A percentile compares a stretch with the other conserved stretches of the same genome.
Evolutionary conservation across 1,140 invertebrate genomes (phyloP).

Genomic region (Zaprionus ornatus): DNA sequence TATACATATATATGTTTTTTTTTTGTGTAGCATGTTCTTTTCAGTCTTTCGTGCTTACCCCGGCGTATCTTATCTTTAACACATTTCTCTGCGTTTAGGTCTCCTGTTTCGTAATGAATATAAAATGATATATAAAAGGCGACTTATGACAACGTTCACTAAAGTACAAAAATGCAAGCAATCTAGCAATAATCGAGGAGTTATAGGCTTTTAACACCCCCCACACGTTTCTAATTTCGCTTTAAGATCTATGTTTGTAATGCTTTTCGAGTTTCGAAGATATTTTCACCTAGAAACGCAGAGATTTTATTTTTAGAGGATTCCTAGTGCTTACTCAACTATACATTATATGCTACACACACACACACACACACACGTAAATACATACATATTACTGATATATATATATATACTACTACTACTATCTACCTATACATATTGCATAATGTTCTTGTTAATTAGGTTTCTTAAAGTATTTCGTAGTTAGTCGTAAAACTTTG

Average conservation of each 20-base stretch:
- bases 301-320: conserved; percentile 30
- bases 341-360: conserved; percentile 39
- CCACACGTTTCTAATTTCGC: conserved; percentile 26
- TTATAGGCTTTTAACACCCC: conserved; percentile 38
- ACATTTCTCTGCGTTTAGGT: conserved; percentile 38
- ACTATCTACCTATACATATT: conserved; percentile 51
- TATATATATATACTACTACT: conserved; percentile 20
- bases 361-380: conserved; percentile 7
- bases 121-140: background rate
- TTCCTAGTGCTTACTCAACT: conserved; percentile 11
- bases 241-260: conserved; percentile 14
- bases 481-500: conserved; percentile 61
- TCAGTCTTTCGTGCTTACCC: background rate
- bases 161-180: conserved; percentile 77
- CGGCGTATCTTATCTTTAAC: background rate
- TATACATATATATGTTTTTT: background rate
- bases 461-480: conserved; percentile 77
- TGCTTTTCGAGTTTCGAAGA: background rate
- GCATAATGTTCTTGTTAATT: conserved; percentile 69
- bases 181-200: conserved; percentile 66
- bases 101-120: conserved; percentile 8
- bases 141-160: conserved; percentile 58
- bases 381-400: conserved; percentile 28
- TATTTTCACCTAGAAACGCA: conserved; percentile 29
- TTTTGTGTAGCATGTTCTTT: background rate